A percentile compares a stretch with the other conserved stretches of the same genome.
These are phyloP conservation scores for Molossus molossus DNA, from an alignment of 2,797 vertebrate species.

Conservation along the genomic window DNA sequence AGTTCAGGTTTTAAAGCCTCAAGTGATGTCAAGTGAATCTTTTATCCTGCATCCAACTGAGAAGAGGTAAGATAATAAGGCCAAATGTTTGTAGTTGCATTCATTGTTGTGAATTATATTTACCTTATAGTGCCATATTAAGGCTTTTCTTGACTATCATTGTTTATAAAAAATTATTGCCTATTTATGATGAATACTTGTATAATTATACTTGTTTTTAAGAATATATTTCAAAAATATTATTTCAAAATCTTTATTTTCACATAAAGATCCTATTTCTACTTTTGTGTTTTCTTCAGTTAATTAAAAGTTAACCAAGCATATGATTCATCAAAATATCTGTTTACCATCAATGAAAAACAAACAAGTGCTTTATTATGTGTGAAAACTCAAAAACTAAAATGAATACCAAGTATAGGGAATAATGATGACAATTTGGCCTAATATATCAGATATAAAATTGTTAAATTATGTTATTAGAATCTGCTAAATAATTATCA, in stretches of 20 bases:
- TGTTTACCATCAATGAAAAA: not conserved
- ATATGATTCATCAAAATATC: not conserved
- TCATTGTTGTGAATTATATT: not conserved
- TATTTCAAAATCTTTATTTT: not conserved
- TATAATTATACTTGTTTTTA: conserved; percentile 13
- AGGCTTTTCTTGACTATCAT: not conserved
- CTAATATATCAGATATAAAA: not conserved
- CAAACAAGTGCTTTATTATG: not conserved
- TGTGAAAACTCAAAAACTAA: conserved; percentile 47
- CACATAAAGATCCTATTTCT: not conserved
- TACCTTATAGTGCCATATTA: not conserved
- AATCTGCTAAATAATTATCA: not conserved
- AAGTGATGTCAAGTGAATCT: not conserved
- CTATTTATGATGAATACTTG: not conserved
- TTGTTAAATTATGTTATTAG: not conserved
- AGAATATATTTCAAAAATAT: not conserved
- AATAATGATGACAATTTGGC: not conserved
- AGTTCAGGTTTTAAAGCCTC: not conserved
- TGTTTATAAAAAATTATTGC: not conserved
- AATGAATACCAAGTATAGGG: not conserved
- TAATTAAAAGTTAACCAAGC: conserved; percentile 55
- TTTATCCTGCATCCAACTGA: not conserved
- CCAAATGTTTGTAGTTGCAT: not conserved
- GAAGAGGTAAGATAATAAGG: not conserved
- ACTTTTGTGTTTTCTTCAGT: not conserved